Evolutionary conservation across 2,113 vertebrate species (phyloP), one percentile per base, ranked within the genome.

Genomic region (Callipepla californica): DNA sequence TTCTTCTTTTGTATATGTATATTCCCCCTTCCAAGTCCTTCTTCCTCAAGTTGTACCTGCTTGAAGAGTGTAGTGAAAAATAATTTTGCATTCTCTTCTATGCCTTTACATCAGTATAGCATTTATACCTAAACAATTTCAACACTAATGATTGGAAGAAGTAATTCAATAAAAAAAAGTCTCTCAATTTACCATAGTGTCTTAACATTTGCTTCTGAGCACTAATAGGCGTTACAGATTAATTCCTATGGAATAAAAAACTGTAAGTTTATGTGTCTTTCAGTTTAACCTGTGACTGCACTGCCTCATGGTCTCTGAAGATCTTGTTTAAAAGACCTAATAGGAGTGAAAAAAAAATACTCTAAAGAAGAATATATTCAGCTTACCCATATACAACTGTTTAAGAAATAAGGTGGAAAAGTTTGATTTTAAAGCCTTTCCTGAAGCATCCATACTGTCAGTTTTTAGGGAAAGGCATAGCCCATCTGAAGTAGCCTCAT

Each of bases 41-140:
- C 11, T 3, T 73, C 7, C 0, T 1, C 7, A 23, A 3, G 14
- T 44, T 36, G 53, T 20, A 67, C 3, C 13, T 87, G 4, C 4
- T 67, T 57, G 30, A 83, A 73, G 16, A 7, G 25, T 61, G 11
- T 11, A 75, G 23, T 30, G 11, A 76, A 36, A 3, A 63, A 48
- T 7, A 17, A 8, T 1, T 70, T 66, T 84, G 4, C 2, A 6
- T 69, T 69, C 4, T 6, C 13, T 51, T 1, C 13, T 16, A 44
- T 4, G 4, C 65, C 68, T 45, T 51, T 19, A 9, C 47, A 3
- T 32, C 9, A 36, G 12, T 1, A 1, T 6, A 50, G 1, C 21
- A 36, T n/a, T 15, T 75, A 30, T 48, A 63, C 4, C 12, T 50
- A 59, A 79, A 48, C 11, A 72, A 6, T 44, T 20, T 36, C 72